phyloP scores from a whole-genome alignment of 2,888 invertebrate species.

The Rhagonycha lutea region DNA sequence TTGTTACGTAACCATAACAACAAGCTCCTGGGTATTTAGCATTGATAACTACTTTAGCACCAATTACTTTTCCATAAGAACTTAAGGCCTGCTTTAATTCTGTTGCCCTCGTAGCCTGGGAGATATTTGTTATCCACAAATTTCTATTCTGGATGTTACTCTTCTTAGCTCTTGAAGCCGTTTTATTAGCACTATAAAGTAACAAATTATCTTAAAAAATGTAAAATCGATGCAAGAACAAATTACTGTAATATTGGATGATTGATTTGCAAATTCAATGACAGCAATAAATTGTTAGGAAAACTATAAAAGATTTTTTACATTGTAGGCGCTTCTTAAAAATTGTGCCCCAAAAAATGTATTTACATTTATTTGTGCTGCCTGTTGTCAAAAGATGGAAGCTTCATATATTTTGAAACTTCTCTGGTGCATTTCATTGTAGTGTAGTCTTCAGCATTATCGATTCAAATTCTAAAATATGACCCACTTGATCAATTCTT shows the following conservation, averaged over 20 bases:
- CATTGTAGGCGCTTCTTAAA: neutral
- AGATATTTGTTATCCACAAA: constrained; percentile 93
- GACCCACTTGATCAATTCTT: neutral
- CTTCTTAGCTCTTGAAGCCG: constrained; percentile 28
- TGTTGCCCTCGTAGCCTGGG: constrained; percentile 88
- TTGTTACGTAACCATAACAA: constrained; percentile 95
- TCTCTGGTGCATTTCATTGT: neutral
- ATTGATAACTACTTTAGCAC: constrained; percentile 96
- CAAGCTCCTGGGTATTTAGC: constrained; percentile 89
- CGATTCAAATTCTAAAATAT: neutral
- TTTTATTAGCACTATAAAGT: constrained; percentile 36
- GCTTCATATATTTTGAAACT: neutral
- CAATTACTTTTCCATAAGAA: constrained; percentile 91
- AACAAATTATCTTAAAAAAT: constrained; percentile 20
- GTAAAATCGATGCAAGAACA: neutral
- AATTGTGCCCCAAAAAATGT: neutral
- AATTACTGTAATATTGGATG: neutral
- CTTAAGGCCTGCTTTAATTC: constrained; percentile 92
- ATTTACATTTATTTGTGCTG: neutral
- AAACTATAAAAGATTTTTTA: neutral
- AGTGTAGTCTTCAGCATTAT: neutral
- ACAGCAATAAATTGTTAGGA: neutral
- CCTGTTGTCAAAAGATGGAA: neutral
- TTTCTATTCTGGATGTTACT: constrained; percentile 63
- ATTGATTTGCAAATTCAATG: neutral